Conservation (phyloP, 2,797 vertebrate genomes). For the Pterois miles region DNA sequence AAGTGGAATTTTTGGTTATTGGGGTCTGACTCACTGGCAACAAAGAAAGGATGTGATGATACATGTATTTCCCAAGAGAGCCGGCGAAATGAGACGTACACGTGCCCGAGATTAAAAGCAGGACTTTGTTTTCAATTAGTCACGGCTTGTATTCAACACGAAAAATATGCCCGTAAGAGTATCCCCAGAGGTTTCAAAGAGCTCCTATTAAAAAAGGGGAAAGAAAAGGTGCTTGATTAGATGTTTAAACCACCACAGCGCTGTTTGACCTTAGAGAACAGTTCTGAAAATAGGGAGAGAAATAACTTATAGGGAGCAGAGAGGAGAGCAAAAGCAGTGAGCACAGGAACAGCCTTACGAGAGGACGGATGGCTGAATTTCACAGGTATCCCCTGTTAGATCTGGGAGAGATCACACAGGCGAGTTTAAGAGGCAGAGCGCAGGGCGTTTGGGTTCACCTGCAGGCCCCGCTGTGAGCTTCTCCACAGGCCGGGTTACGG, state of each 20-base stretch:
- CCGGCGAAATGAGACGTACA: slow-evolving; percentile 26
- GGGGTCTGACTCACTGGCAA: slow-evolving; percentile 58
- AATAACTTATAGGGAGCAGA: not conserved
- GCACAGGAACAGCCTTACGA: slow-evolving; percentile 29
- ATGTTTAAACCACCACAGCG: slow-evolving; percentile 10
- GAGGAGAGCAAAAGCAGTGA: not conserved
- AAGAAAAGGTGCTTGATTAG: slow-evolving; percentile 42
- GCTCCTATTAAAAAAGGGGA: slow-evolving; percentile 38
- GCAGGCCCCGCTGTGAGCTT: slow-evolving; percentile 52
- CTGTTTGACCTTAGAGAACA: slow-evolving; percentile 6
- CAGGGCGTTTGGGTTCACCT: slow-evolving; percentile 72
- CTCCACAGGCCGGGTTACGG: slow-evolving; percentile 56
- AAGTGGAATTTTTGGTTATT: slow-evolving; percentile 31
- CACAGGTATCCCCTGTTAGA: slow-evolving; percentile 40
- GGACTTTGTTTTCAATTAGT: slow-evolving; percentile 77
- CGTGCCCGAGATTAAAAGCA: slow-evolving; percentile 44
- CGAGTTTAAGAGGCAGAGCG: slow-evolving; percentile 53
- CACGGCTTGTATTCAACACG: slow-evolving; percentile 41
- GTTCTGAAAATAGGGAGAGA: not conserved
- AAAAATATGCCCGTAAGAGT: slow-evolving; percentile 52
- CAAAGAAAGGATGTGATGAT: slow-evolving; percentile 51
- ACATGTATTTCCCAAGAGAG: slow-evolving; percentile 27
- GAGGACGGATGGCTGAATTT: slow-evolving; percentile 60
- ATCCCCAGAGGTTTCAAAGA: slow-evolving; percentile 70
- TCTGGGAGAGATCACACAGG: slow-evolving; percentile 63